Evolutionary conservation across 2,888 invertebrate species (phyloP).

Genomic region (Parelbella ahira): DNA sequence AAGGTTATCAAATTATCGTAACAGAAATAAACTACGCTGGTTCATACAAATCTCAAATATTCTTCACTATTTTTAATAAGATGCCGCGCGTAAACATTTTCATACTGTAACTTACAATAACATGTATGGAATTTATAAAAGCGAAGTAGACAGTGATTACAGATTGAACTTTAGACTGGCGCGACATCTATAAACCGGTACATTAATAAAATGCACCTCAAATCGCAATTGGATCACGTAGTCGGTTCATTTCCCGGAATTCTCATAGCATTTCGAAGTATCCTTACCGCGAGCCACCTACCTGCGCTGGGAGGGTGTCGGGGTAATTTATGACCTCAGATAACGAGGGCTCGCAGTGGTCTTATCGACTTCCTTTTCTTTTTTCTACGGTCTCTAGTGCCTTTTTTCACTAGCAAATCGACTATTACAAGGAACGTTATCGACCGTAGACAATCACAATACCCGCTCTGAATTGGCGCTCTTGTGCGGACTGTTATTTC

Average conservation of each 20-base stretch:
- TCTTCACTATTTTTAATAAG: too few species aligned
- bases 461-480: slow-evolving; percentile 33
- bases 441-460: slow-evolving; percentile 55
- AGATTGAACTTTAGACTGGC: too few species aligned
- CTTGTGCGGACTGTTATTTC: slow-evolving; percentile 13
- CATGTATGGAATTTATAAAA: too few species aligned
- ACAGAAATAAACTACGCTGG: too few species aligned
- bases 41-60: too few species aligned
- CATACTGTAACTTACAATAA: too few species aligned
- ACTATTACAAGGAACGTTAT: slow-evolving; percentile 59
- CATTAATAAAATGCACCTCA: slow-evolving; percentile 69
- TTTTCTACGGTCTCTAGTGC: slow-evolving; percentile 64
- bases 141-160: too few species aligned
- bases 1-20: too few species aligned
- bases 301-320: slow-evolving; percentile 71
- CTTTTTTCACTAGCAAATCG: slow-evolving; percentile 71
- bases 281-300: slow-evolving; percentile 50
- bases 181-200: slow-evolving; percentile 42
- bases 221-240: slow-evolving; percentile 80
- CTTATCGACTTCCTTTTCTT: slow-evolving; percentile 73
- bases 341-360: slow-evolving; percentile 76
- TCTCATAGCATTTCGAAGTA: slow-evolving; percentile 58
- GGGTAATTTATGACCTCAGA: slow-evolving; percentile 76
- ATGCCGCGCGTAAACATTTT: too few species aligned
- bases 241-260: slow-evolving; percentile 73